Base-by-base conservation (phyloP, 2,113 vertebrate species). In the Cinclus cinclus region DNA sequence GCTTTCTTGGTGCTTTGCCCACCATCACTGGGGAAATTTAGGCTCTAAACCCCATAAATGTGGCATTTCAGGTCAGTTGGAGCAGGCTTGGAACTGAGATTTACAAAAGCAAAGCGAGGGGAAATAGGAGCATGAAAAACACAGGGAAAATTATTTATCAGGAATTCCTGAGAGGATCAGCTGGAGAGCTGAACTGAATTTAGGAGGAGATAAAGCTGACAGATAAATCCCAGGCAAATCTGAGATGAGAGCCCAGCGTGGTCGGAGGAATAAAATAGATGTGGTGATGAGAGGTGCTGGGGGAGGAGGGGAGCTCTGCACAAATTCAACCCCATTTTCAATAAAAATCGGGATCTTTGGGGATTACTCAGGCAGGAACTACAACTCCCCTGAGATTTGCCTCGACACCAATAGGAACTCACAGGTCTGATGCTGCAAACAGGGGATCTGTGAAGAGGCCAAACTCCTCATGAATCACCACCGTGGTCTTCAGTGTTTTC, bases 391-490 rank as follows among this genome's bases (percentile, higher is more conserved):
- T 6, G 78, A 91, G 93, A 8, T 94, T 86, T 86, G 81, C 58
- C 70, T 71, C 63, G 19, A 83, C 91, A 86, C 75, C 56, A 70
- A 41, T 12, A 35, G 83, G 60, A 91, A 27, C 37, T 33, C 50
- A 2, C 6, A 9, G 64, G 25, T 21, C 50, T 93, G 79, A 31
- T 35, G 35, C 63, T 74, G 59, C 75, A 69, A 91, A 63, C 63
- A 44, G 89, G 63, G 67, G 50, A n/a, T 46, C 63, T 60, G 85
- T 5, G 92, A 63, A 64, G 79, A 47, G 75, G 67, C 78, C 92
- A 70, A 93, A n/a, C 90, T 78, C 63, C 94, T 84, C 94, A 23
- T 55, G 87, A 90, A 97, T 95, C 91, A 94, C 42, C 44, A 13
- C 31, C 35, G 3, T 28, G 33, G 11, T 24, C 58, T 47, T 53